Base-by-base conservation (phyloP, 2,113 vertebrate species). In the Pterocles gutturalis region DNA sequence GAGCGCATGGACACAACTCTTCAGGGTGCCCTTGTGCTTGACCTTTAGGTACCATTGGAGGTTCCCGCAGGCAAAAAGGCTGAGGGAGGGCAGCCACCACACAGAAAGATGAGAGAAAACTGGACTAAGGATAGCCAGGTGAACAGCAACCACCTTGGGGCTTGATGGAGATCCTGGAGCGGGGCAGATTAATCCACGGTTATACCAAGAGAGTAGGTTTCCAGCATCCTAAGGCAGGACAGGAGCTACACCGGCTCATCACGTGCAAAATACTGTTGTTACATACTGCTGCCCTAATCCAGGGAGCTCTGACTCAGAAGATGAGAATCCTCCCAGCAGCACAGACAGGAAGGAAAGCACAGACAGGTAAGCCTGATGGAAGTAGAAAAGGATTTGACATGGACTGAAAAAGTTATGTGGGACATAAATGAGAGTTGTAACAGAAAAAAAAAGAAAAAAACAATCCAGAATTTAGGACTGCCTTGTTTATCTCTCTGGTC, bases 171-270 rank as follows among this genome's bases (percentile, higher is more conserved):
- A 12, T 51, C 60, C 34, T 70, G 26, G 8, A 91, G 66, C 4
- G 9, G 8, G 8, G 6, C 7, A 51, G 31, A 45, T 17, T 72
- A 69, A 87, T 31, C 31, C 21, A n/a, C 0, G 0, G 7, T 26
- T 66, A 65, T 16, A 12, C 28, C 24, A 51, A 38, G 4, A 66
- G 5, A 54, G 17, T 46, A 14, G 19, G 20, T 65, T 86, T 69
- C 34, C 34, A 73, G 54, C 24, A 61, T 20, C 7, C 13, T 72
- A 67, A 72, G 13, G 8, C 20, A 46, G 10, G 31, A 48, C 18
- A 73, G 13, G 33, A 77, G 4, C 14, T 64, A 36, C 1, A 87
- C 13, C 2, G 10, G 17, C 4, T 73, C 13, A 43, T 62, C 10
- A 29, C 14, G 29, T 51, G 17, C 25, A 64, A 51, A 13, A 8